Evolutionary conservation across 35 echinoderm and acorn worm genomes (phyloP), one percentile per base, ranked within the genome.

Genomic region (Heliocidaris tuberculata): DNA sequence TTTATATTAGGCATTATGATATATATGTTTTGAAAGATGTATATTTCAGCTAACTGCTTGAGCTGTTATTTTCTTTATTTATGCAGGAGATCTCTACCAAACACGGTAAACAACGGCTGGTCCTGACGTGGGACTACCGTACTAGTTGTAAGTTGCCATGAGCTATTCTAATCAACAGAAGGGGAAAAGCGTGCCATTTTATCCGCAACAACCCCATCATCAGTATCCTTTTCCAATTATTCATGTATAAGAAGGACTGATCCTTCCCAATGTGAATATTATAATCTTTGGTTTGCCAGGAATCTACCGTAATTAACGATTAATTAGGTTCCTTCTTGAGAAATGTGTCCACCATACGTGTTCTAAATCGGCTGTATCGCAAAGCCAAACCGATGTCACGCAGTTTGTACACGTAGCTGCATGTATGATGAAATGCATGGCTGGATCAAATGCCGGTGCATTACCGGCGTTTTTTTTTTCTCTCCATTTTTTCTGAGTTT

Each of bases 91-190:
- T 94, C 85, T 50, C 95, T 92, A 92, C 92, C 70, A 92, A 92
- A 96, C 93, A 96, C 92, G 92, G 95, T 92, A 92, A 85, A 86
- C 88, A 96, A 94, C 92, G 95, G 92, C 95, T 71, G 93, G 95
- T 96, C 95, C 95, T 96, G 52, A 47, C 89, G 93, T 31, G 54
- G 95, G 95, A 96, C 95, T 96, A 96, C 95, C 95, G 95, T 96
- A 50, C 61, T 60, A 95, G 60, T 92, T 94, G 85, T 85, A 96
- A 92, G 95, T 96, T 94, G 95, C 95, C 49, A 96, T 96, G 95
- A 96, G 95, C 95, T 94, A 94, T 96, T 16, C 92, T 86, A 35
- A 52, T 93, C 65, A 54, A 49, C 59, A 7, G 47, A 54, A 86
- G 91, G 48, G 85, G 91, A 96, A 96, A 96, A 31, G 87, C 47